Base-by-base conservation (phyloP, 2,797 vertebrate genomes). In the Neostethus bicornis region DNA sequence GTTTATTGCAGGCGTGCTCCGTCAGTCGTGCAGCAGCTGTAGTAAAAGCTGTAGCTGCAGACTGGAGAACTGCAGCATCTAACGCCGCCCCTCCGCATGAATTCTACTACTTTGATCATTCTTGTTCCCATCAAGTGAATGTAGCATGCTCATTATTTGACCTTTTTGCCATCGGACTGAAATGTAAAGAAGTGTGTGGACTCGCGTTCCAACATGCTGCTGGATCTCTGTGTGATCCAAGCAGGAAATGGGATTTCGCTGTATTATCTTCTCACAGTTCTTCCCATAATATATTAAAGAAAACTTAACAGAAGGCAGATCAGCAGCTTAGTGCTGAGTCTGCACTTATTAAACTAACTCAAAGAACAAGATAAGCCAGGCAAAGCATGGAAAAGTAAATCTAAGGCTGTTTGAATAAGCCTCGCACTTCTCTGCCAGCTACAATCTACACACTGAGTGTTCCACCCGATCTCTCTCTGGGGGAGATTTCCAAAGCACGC, bases 351-450 rank as follows among this genome's bases (percentile, higher is more conserved):
- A 61, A 83, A 82, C 77, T 79, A 81, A 85, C 77, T 80, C 73
- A 1, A 54, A 74, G 73, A 78, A 81, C 75, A 66, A 78, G 83
- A 85, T 81, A 87, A 86, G 79, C 80, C 70, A 70, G 73, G 67
- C 50, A 62, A 71, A 81, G 75, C 81, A 75, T 34, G 58, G 70
- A 58, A 79, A 84, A 88, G 69, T 83, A 83, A 85, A 84, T 85
- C 82, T 85, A 64, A 71, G 57, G 60, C 64, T 79, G 86, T 75
- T 85, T 86, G 83, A 90, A 83, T 84, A 87, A 87, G 70, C 77
- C 58, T 52, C 70, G 66, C 54, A 64, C 77, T 82, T 79, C 70
- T 66, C 65, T 67, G 44, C 67, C 80, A 58, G 70, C 75, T 70
- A 53, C 77, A 62, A 78, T 79, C 80, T 51, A 65, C 74, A 71